Evolutionary conservation across 2,888 invertebrate species (phyloP).

Genomic region (Xestoiulus laeticollis): DNA sequence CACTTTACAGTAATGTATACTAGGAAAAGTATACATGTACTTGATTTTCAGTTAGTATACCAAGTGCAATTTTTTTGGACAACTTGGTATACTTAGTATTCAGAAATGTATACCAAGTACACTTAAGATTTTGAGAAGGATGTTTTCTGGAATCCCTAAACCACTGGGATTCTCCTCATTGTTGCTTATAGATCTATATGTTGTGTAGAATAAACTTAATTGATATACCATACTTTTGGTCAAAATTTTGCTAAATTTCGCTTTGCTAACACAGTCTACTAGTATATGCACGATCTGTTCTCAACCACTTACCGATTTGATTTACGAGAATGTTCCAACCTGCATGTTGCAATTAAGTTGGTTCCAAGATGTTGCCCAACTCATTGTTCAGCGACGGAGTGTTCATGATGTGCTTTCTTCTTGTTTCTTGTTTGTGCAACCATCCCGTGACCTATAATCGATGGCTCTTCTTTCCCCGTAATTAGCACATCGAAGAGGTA

Average conservation of each 20-base stretch:
- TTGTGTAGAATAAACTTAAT: too few relatives aligned
- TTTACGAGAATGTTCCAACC: background rate
- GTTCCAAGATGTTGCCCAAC: background rate
- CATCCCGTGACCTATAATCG: background rate
- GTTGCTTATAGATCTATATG: too few relatives aligned
- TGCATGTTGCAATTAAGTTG: background rate
- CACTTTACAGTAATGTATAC: too few relatives aligned
- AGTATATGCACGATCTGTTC: background rate
- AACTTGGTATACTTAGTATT: too few relatives aligned
- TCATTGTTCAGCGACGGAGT: slow-evolving; percentile 11
- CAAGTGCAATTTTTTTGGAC: too few relatives aligned
- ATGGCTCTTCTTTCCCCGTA: slow-evolving; percentile 7
- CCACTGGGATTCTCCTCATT: too few relatives aligned
- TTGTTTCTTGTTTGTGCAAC: slow-evolving; percentile 20
- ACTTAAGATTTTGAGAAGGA: too few relatives aligned
- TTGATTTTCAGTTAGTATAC: too few relatives aligned
- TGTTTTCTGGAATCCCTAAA: too few relatives aligned
- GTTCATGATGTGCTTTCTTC: slow-evolving; percentile 20
- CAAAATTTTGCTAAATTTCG: background rate
- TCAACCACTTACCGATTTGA: background rate
- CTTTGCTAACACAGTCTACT: background rate
- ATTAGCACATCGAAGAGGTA: slow-evolving; percentile 26
- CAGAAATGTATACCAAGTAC: too few relatives aligned
- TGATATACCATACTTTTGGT: too few relatives aligned
- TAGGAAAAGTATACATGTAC: too few relatives aligned